These are phyloP conservation scores for Peromyscus maniculatus DNA, from an alignment of 2,113 vertebrate genomes.

Conservation along the genomic window DNA sequence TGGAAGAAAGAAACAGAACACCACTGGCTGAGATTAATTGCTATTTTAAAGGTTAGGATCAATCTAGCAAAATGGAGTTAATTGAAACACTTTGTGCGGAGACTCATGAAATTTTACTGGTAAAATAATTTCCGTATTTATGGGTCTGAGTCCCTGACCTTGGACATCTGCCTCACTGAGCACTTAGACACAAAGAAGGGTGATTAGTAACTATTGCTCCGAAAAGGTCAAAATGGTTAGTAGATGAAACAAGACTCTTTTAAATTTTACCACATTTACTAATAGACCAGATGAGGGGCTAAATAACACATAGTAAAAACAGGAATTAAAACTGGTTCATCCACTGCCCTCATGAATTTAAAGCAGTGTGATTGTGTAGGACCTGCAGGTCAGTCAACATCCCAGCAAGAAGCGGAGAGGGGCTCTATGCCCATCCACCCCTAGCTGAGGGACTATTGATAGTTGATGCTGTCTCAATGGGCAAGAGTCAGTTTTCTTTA, in stretches of 20 bases:
- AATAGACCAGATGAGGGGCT: neutral
- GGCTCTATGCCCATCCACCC: neutral
- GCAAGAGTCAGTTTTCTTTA: neutral
- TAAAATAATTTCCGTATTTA: constrained; percentile 61
- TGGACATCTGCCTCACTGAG: constrained; percentile 48
- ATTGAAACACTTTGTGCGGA: constrained; percentile 61
- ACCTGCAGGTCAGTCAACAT: neutral
- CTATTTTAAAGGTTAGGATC: constrained; percentile 58
- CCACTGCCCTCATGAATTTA: too few relatives aligned
- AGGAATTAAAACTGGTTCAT: neutral
- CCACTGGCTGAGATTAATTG: neutral
- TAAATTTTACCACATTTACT: constrained; percentile 29
- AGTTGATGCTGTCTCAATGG: neutral
- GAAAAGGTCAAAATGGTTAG: constrained; percentile 47
- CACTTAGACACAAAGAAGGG: constrained; percentile 50
- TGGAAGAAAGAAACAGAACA: neutral
- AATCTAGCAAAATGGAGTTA: constrained; percentile 57
- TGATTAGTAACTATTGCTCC: constrained; percentile 59
- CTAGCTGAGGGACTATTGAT: too few relatives aligned
- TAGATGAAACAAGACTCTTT: constrained; percentile 19
- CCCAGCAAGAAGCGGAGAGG: neutral
- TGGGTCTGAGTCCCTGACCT: constrained; percentile 47
- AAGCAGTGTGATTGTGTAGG: neutral
- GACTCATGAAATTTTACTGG: constrained; percentile 64
- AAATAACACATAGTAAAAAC: constrained; percentile 42